phyloP scores from a whole-genome alignment of 2,113 vertebrate species.

The Chaetorhynchus papuensis region DNA sequence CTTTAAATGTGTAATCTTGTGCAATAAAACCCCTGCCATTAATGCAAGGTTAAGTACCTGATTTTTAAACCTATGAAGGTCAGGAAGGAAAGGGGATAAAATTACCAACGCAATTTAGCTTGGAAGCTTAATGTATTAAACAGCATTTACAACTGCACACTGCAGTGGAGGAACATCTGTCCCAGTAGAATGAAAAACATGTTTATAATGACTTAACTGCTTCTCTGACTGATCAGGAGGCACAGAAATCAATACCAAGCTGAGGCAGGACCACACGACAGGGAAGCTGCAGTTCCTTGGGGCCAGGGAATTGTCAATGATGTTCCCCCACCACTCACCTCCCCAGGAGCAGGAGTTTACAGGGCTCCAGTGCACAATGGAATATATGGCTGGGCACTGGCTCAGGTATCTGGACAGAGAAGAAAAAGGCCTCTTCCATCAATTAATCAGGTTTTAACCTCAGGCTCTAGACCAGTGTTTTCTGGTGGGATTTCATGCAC shows the following conservation, averaged over 20 bases:
- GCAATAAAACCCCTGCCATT: slow-evolving; percentile 32
- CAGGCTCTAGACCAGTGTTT: background rate
- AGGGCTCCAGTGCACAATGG: background rate
- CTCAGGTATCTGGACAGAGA: background rate
- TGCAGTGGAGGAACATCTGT: background rate
- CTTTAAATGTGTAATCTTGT: slow-evolving; percentile 32
- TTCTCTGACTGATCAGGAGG: background rate
- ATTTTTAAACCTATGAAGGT: slow-evolving; percentile 50
- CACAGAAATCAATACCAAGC: background rate
- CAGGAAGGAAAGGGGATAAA: slow-evolving; percentile 23
- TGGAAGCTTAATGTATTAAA: slow-evolving; percentile 28
- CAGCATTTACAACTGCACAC: background rate
- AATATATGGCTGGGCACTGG: background rate
- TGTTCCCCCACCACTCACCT: background rate
- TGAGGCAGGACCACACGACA: background rate
- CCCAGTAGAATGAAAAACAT: background rate
- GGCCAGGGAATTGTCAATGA: background rate
- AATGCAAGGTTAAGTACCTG: slow-evolving; percentile 47
- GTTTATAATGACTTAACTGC: background rate
- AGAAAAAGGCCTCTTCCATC: background rate
- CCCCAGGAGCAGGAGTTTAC: background rate
- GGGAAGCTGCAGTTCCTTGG: background rate
- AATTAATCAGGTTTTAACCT: background rate
- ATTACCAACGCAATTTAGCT: slow-evolving; percentile 22
- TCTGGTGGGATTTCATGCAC: background rate